Evolutionary conservation across 2,888 invertebrate species (phyloP).

Genomic region (Notodonta dromedarius): DNA sequence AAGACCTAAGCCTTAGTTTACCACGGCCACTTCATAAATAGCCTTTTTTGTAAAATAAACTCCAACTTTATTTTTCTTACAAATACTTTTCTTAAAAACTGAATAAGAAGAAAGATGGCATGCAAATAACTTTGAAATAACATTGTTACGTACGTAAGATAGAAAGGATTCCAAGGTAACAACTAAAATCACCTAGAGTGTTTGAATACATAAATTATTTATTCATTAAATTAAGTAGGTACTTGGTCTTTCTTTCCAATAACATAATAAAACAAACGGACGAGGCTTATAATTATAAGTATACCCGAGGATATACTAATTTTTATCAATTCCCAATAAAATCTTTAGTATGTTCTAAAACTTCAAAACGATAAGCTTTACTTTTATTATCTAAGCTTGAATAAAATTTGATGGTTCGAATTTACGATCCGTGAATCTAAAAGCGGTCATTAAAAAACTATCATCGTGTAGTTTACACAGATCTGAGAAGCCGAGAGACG

Average conservation of each 20-base stretch:
- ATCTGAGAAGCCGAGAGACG: constrained; percentile 36
- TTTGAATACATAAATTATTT: too few species aligned
- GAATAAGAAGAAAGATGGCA: constrained; percentile 9
- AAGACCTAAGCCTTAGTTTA: constrained; percentile 8
- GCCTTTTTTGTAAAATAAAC: background rate
- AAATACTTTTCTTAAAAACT: background rate
- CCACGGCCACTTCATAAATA: background rate
- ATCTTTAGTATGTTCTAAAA: background rate
- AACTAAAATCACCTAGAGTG: too few species aligned
- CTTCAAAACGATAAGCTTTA: background rate
- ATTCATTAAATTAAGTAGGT: too few species aligned
- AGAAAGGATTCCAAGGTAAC: background rate
- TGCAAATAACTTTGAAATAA: too few species aligned
- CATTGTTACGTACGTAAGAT: too few species aligned
- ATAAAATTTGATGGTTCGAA: constrained; percentile 15
- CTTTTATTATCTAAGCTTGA: background rate
- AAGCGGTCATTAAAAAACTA: constrained; percentile 42
- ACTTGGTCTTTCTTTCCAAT: too few species aligned
- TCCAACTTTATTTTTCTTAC: background rate
- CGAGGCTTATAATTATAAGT: too few species aligned
- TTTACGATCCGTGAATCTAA: constrained; percentile 27
- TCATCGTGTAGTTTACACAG: constrained; percentile 35
- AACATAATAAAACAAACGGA: background rate
- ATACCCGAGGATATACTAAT: too few species aligned
- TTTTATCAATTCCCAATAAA: too few species aligned